Evolutionary conservation across 2,113 vertebrate genomes (phyloP).

Genomic region (Tragelaphus buxtoni): DNA sequence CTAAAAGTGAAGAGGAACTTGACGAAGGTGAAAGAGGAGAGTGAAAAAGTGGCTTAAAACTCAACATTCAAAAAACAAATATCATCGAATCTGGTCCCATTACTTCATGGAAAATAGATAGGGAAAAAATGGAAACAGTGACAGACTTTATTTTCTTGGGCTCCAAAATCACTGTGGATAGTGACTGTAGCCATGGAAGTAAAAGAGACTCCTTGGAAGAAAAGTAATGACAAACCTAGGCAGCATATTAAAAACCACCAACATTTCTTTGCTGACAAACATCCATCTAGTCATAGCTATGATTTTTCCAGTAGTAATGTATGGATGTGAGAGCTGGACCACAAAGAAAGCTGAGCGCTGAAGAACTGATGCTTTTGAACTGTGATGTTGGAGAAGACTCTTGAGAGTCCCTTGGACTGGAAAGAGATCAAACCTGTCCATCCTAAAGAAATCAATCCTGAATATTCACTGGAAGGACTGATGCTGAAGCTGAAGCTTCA

Average conservation of each 20-base stretch:
- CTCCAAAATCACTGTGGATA: neutral
- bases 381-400: neutral
- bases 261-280: neutral
- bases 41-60: neutral
- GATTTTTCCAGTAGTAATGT: neutral
- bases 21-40: neutral
- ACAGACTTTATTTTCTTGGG: neutral
- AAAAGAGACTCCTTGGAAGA: neutral
- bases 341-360: accelerated
- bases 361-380: neutral
- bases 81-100: neutral
- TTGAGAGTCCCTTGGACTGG: neutral
- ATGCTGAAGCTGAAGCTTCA: neutral
- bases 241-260: neutral
- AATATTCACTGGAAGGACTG: neutral
- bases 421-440: neutral
- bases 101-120: neutral
- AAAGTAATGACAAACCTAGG: neutral
- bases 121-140: neutral
- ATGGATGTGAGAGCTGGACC: neutral
- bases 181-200: neutral
- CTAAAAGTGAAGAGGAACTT: neutral
- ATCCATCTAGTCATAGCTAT: neutral
- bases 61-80: neutral
- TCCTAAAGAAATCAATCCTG: neutral